Evolutionary conservation across 2,888 invertebrate genomes (phyloP).

Genomic region (Anthophora plumipes): DNA sequence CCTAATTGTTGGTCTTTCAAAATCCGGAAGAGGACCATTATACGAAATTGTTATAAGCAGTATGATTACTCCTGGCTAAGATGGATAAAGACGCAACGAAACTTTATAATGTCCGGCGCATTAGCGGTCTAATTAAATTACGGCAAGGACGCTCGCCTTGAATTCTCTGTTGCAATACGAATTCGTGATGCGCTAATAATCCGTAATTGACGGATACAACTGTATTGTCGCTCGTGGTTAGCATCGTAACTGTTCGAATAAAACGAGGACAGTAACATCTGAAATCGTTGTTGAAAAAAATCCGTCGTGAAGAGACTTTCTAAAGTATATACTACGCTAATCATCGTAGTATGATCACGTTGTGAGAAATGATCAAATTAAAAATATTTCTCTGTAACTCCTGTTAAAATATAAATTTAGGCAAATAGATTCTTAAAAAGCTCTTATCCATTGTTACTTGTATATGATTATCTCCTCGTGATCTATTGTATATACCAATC

Average conservation of each 20-base stretch:
- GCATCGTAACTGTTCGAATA: constrained; percentile 7
- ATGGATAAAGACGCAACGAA: constrained; percentile 58
- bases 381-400: no score
- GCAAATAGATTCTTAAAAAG: no score
- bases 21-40: constrained; percentile 69
- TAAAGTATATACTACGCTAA: no score
- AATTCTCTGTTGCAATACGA: constrained; percentile 48
- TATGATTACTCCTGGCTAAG: constrained; percentile 59
- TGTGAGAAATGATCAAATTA: no score
- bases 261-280: constrained; percentile 19
- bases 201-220: constrained; percentile 38
- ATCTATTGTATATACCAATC: no score
- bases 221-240: constrained; percentile 36
- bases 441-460: no score
- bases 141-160: constrained; percentile 56
- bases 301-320: no score
- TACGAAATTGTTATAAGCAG: constrained; percentile 65
- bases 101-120: constrained; percentile 62
- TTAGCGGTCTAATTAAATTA: constrained; percentile 69
- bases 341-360: no score
- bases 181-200: constrained; percentile 44
- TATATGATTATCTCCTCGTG: no score
- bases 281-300: not conserved
- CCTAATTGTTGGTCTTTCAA: constrained; percentile 53
- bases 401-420: no score